Base-by-base conservation (phyloP, 2,113 vertebrate genomes). In the Forbesichthys agassizii region DNA sequence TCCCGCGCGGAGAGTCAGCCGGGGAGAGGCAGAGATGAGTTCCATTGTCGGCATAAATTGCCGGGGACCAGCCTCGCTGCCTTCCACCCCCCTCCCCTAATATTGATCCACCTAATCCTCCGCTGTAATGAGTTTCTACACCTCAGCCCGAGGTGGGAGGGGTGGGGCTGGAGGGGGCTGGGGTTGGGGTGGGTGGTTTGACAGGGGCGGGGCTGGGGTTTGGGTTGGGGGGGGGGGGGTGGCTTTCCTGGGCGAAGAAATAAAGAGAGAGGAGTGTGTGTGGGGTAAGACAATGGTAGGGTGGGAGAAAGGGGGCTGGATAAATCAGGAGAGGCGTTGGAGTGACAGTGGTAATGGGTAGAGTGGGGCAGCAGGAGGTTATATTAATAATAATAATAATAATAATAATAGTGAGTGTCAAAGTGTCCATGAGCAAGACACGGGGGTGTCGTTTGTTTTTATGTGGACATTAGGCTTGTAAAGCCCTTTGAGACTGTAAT, bases 41-140 rank as follows among this genome's bases (percentile, higher is more conserved):
- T 83, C 79, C 75, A 87, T 88, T 90, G 87, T 89, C 89, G 87
- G 83, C 79, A 88, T 84, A 91, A 90, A 90, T 90, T 90, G 90
- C 88, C 78, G 73, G 78, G 7, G 86, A 68, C 78, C 79, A 67
- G 83, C 82, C 79, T 67, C 63, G 75, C 84, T 66, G 78, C 72
- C 81, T 86, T 87, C 74, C 78, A 66, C 80, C 33, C 69, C 71
- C 42, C 53, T 33, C 67, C 48, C 71, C 75, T 67, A 75, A 46
- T 68, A 65, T 83, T 77, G 84, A 91, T 91, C 86, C 76, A 90
- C 89, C 81, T 88, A 91, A 92, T 91, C 89, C 88, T 84, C 56
- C 11, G 57, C 86, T 79, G 65, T 91, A 90, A 89, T 91, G 90
- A 89, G 86, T 88, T 88, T 91, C 87, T 88, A 80, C 67, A 70